A percentile compares a stretch with the other conserved stretches of the same genome.
phyloP scores from a whole-genome alignment of 2,113 vertebrate species.

The Pyrgilauda ruficollis region DNA sequence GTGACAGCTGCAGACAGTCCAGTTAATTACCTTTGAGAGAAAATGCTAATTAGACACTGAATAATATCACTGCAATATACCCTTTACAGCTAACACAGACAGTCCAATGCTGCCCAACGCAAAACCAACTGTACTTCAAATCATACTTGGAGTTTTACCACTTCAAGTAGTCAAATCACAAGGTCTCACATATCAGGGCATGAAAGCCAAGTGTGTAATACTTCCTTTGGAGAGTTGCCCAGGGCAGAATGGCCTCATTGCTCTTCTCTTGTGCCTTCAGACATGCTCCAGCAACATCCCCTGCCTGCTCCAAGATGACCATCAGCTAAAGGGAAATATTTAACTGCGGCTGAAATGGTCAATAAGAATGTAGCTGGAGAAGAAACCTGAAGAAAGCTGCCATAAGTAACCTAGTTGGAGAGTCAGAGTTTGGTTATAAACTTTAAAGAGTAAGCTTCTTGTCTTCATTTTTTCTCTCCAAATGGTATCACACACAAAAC shows the following conservation, averaged over 20 bases:
- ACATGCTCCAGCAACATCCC: not conserved
- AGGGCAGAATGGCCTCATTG: not conserved
- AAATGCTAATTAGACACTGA: not conserved
- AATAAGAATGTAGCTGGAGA: not conserved
- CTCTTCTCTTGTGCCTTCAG: not conserved
- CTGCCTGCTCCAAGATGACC: slow-evolving; percentile 1
- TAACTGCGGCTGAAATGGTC: not conserved
- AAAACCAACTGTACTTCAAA: not conserved
- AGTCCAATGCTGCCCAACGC: not conserved
- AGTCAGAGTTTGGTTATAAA: not conserved
- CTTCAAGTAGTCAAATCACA: not conserved
- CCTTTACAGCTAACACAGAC: not conserved
- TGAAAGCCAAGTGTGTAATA: not conserved
- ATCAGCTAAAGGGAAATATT: not conserved
- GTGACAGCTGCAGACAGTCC: not conserved
- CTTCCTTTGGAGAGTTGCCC: slow-evolving; percentile 17
- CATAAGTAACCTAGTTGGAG: not conserved
- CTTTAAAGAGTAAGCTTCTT: not conserved
- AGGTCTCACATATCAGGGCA: not conserved
- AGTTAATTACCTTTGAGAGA: not conserved
- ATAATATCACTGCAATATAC: not conserved
- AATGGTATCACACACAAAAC: not conserved
- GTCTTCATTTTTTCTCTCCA: not conserved
- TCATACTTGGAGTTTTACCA: not conserved
- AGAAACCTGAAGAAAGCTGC: not conserved